Evolutionary conservation across 2,113 vertebrate genomes (phyloP), one percentile per base, ranked within the genome.

Genomic region (Brachypteracias leptosomus): DNA sequence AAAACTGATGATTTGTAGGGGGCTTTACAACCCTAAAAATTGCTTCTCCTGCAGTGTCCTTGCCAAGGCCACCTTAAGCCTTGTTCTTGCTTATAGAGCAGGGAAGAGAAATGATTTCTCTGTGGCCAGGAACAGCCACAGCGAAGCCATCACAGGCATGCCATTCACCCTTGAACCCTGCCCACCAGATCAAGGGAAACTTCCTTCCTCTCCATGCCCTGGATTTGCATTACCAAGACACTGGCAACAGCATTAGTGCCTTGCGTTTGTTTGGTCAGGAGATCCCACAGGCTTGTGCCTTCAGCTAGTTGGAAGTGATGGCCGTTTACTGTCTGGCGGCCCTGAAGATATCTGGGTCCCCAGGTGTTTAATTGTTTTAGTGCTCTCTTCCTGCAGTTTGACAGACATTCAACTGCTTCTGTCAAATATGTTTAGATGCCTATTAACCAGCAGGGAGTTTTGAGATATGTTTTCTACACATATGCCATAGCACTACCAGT

Each of bases 261-360:
- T 72, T 42, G 24, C 1, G 5, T n/a, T 75, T 47, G 2, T 51
- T 88, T 72, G 57, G 17, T 12, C 38, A 57, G 83, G 49, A 55
- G 11, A 28, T 73, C 67, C 49, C 26, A 35, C 2, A 4, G 17
- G 19, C 21, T 51, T 10, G 5, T 52, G 10, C 4, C 33, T 82
- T 46, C 16, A 46, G 33, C 25, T 47, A 6, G 11, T 22, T 66
- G 51, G 51, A 54, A 92, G 36, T 44, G 3, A 46, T 36, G 35
- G 36, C 9, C 0, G 0, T 36, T 51, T 70, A 26, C 31, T 33
- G 2, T 55, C 52, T 79, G 0, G 0, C 0, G 3, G 12, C 26
- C n/a, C n/a, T 74, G 8, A 18, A 57, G 52, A 33, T 38, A 44
- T 5, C 18, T 31, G 6, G 47, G 24, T 51, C 29, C 18, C 47